Base-by-base conservation (phyloP, 2,888 invertebrate genomes). In the Thymelicus lineola region DNA sequence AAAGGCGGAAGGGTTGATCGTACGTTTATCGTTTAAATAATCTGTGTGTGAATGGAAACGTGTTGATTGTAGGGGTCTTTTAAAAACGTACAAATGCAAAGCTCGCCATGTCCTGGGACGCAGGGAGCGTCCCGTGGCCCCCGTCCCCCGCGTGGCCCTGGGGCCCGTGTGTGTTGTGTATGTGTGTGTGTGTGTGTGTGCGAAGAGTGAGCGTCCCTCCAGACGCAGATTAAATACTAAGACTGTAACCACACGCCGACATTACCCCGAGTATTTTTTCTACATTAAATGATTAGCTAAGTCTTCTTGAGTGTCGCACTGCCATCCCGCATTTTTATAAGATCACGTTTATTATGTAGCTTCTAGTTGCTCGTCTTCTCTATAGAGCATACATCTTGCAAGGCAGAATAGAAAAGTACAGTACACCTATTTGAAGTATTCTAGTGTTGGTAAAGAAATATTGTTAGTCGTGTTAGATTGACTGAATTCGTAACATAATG, bases 11-110 rank as follows among this genome's bases (percentile, higher is more conserved):
- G 62, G 62, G 62, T 68, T 46, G 35, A 36, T 36, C 57, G 61
- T 57, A 55, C 55, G 45, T 62, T 68, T 62, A 68, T 62, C 68
- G 68, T 68, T 68, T 68, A 68, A 68, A 67, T 67, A 67, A 68
- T 62, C 67, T 62, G 46, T 63, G 57, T 57, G 62, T 68, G 68
- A 68, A 68, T 63, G 62, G 20, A 28, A 48, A 68, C 68, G 68
- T 68, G 68, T 68, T 57, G 62, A 68, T 68, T 68, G 57, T 62
- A 48, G 57, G 68, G 68, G 36, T 68, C 46, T 62, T 55, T 68
- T 68, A 48, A 65, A 66, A 53, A 61, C 55, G 53, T 67, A 50
- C 65, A 65, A 57, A 68, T 62, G 67, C 55, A 68, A 55, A 68
- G 55, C 45, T n/a, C n/a, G 6, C 7, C 36, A 1, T 42, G 57